Evolutionary conservation across 2,888 invertebrate species (phyloP).

Genomic region (Caenorhabditis imperialis): DNA sequence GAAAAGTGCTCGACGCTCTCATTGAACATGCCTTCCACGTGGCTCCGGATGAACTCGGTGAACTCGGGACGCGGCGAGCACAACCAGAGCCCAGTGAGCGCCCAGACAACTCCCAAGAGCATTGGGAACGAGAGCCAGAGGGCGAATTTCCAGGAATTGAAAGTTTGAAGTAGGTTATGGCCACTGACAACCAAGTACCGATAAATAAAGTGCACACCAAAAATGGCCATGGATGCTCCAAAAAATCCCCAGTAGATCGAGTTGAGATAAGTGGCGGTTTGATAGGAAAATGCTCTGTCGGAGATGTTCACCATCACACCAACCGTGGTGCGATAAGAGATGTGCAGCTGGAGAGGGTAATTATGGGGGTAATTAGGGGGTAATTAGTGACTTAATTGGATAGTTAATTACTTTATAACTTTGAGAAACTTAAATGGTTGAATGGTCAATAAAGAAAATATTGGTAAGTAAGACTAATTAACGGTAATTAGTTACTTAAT

Average conservation of each 20-base stretch:
- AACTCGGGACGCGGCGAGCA: background rate
- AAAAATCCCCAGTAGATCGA: constrained; percentile 17
- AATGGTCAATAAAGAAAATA: too few species aligned
- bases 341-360: too few species aligned
- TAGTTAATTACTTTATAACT: too few species aligned
- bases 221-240: constrained; percentile 4
- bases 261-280: background rate
- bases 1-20: background rate
- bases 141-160: background rate
- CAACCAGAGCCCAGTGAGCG: background rate
- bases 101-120: constrained; percentile 4
- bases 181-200: constrained; percentile 17
- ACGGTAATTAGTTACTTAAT: too few species aligned
- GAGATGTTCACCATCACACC: constrained; percentile 13
- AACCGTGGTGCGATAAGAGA: constrained; percentile 2
- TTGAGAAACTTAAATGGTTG: too few species aligned
- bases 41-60: too few species aligned
- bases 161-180: background rate
- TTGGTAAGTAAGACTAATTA: too few species aligned
- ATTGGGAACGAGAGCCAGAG: constrained; percentile 5
- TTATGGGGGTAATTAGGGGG: too few species aligned
- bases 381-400: too few species aligned
- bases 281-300: background rate
- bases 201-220: constrained; percentile 23
- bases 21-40: background rate